Evolutionary conservation across 2,888 invertebrate species (phyloP), one percentile per base, ranked within the genome.

Genomic region (Caenorhabditis sp.): DNA sequence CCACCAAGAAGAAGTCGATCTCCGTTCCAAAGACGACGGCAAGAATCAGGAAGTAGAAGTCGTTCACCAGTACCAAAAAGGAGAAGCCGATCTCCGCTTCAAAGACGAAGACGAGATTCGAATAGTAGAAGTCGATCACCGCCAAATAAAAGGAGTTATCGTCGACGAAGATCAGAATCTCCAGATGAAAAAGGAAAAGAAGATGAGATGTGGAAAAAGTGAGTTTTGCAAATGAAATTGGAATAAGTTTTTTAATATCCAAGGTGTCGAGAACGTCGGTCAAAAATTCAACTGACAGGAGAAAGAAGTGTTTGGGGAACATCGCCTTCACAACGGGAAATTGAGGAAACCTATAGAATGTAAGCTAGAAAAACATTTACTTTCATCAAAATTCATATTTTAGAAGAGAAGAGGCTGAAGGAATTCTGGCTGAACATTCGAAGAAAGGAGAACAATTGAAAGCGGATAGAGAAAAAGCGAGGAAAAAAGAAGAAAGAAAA

Each of bases 321-420:
- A 4, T 82, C 82, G n/a, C 82, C 82, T n/a, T 64, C 77, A 1
- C 81, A 80, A 50, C 60, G 63, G 2, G 78, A 81, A 17, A 82
- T 82, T 10, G 60, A 77, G 54, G 66, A 76, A 4, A 75, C 76
- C 4, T 82, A 82, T 52, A 69, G 56, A 50, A 49, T 78, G 75
- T 77, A 36, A 59, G 76, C 21, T 61, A 10, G 31, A 25, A 58
- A 20, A 31, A 17, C 25, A 50, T 63, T 59, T 38, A 10, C 27
- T 17, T 17, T 27, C 1, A 27, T n/a, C 23, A 1, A 67, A 36
- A 21, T 36, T 36, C 5, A n/a, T 27, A 10, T 60, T 61, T 52
- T 27, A 66, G 66, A 50, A 59, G 71, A 62, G 77, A 76, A 61
- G 76, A 70, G 57, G 78, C 72, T 7, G 82, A 82, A 53, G 65